Percentiles rank a stretch among this genome's conserved stretches.
These are phyloP conservation scores for Dryobota labecula DNA, from an alignment of 2,888 invertebrate species.

Conservation along the genomic window DNA sequence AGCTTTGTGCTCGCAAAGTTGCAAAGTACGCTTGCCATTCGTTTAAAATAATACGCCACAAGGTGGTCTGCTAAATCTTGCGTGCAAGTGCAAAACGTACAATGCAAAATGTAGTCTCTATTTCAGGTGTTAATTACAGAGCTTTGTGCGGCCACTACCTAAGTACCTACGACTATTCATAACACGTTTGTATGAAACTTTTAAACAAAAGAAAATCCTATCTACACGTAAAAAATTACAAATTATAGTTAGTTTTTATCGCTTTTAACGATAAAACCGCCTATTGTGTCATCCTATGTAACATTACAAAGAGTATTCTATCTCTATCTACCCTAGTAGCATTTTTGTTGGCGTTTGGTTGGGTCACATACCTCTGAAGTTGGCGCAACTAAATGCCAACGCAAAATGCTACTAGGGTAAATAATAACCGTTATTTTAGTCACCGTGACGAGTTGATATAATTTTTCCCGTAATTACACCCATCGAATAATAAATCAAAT, in stretches of 20 bases:
- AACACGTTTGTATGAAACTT: background rate
- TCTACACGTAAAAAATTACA: too few species aligned
- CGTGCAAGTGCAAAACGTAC: constrained; percentile 44
- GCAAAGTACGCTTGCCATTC: constrained; percentile 68
- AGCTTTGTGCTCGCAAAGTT: constrained; percentile 86
- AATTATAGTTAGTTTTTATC: too few species aligned
- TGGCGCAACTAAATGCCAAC: too few species aligned
- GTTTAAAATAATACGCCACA: constrained; percentile 57
- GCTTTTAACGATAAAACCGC: too few species aligned
- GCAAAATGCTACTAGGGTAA: too few species aligned
- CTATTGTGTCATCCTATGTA: too few species aligned
- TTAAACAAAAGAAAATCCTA: too few species aligned
- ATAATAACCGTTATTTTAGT: constrained; percentile 3
- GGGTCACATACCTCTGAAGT: too few species aligned
- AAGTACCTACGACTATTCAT: constrained; percentile 5
- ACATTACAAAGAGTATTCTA: too few species aligned
- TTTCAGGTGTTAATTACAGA: constrained; percentile 50
- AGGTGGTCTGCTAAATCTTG: constrained; percentile 45
- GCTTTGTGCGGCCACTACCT: constrained; percentile 29
- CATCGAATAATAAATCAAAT: constrained; percentile 61
- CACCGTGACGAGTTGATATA: constrained; percentile 2
- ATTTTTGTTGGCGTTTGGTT: too few species aligned
- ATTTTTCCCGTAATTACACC: constrained; percentile 53
- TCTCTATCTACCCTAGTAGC: too few species aligned
- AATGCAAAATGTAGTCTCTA: constrained; percentile 46